These are phyloP conservation scores for Apamea crenata DNA, from an alignment of 2,888 invertebrate species.

Conservation along the genomic window DNA sequence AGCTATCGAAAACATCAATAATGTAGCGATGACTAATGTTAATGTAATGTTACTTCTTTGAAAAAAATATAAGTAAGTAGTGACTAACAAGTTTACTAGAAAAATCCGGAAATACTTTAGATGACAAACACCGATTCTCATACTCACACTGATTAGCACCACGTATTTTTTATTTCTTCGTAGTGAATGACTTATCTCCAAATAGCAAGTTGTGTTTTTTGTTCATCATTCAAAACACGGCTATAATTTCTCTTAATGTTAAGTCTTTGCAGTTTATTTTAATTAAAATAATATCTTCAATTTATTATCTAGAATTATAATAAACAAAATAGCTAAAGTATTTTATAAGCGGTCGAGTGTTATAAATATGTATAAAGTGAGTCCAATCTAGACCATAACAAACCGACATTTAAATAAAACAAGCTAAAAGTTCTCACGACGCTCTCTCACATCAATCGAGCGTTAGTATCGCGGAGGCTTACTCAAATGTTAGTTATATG, in stretches of 20 bases:
- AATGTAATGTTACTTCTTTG: conserved; percentile 59
- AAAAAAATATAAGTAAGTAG: conserved; percentile 49
- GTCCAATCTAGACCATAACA: conserved; percentile 63
- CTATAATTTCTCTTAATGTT: conserved; percentile 37
- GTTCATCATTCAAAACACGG: conserved; percentile 18
- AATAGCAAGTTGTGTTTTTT: conserved; percentile 44
- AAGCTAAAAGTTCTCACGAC: conserved; percentile 65
- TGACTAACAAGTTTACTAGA: conserved; percentile 66
- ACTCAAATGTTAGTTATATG: conserved; percentile 71
- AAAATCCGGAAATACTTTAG: conserved; percentile 67
- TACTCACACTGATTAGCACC: conserved; percentile 53
- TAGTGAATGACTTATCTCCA: conserved; percentile 42
- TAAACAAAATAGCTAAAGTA: conserved; percentile 40
- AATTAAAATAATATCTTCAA: conserved; percentile 35
- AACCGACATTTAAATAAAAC: conserved; percentile 62
- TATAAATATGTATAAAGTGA: conserved; percentile 56
- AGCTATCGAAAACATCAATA: conserved; percentile 50
- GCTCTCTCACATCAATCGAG: conserved; percentile 68
- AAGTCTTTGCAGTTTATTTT: conserved; percentile 36
- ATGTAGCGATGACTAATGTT: conserved; percentile 65
- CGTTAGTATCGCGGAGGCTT: conserved; percentile 66
- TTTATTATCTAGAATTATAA: conserved; percentile 30
- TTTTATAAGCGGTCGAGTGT: conserved; percentile 35
- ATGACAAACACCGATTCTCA: conserved; percentile 61
- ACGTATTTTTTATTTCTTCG: conserved; percentile 47